A percentile compares a stretch with the other conserved stretches of the same genome.
phyloP scores from a whole-genome alignment of 2,797 vertebrate species.

The Falco concolor region DNA sequence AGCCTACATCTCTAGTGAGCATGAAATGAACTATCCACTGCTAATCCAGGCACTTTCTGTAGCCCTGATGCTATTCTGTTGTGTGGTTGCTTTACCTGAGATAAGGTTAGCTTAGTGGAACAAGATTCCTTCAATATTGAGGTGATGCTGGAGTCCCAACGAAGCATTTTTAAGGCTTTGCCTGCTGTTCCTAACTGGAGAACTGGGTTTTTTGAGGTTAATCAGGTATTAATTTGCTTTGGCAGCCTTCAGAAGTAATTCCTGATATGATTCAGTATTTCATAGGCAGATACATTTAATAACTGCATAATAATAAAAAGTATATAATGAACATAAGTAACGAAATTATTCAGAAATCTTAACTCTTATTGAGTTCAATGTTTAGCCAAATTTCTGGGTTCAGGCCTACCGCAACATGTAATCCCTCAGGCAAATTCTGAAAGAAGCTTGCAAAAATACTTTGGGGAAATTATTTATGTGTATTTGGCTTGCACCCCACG shows the following conservation, averaged over 20 bases:
- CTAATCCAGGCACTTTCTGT: not conserved
- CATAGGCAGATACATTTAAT: not conserved
- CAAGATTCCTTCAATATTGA: not conserved
- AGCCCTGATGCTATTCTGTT: not conserved
- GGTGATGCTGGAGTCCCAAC: not conserved
- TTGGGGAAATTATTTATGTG: not conserved
- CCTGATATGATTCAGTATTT: not conserved
- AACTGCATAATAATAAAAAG: not conserved
- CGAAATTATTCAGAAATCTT: not conserved
- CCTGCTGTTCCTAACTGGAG: not conserved
- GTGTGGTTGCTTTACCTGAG: not conserved
- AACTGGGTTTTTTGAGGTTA: not conserved
- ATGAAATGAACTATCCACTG: not conserved
- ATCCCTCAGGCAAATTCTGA: not conserved
- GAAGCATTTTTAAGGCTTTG: not conserved
- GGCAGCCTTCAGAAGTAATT: not conserved
- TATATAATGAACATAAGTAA: not conserved
- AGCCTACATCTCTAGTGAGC: not conserved
- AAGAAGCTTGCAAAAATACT: not conserved
- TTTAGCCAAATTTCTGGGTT: not conserved
- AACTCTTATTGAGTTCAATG: not conserved
- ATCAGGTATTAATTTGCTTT: not conserved
- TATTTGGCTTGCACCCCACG: not conserved
- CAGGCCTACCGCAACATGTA: not conserved
- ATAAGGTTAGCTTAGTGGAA: not conserved